These are phyloP conservation scores for Peromyscus californicus DNA, from an alignment of 2,113 vertebrate species.

Conservation along the genomic window DNA sequence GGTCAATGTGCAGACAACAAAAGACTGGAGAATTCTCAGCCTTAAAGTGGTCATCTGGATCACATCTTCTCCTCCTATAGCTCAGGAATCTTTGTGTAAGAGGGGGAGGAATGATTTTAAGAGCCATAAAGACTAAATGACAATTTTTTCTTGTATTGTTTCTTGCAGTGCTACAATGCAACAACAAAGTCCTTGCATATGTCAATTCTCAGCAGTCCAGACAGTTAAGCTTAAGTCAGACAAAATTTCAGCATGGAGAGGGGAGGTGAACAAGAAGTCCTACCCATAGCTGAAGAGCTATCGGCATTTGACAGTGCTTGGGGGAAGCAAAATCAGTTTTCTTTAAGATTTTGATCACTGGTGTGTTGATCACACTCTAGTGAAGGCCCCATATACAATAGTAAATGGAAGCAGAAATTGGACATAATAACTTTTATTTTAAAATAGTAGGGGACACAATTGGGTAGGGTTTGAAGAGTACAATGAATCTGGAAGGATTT, in stretches of 20 bases:
- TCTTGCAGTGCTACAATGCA: no score
- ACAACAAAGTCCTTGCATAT: no score
- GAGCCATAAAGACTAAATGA: background rate
- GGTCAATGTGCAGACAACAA: background rate
- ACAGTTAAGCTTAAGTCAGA: no score
- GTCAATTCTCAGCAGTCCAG: no score
- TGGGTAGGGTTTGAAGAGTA: background rate
- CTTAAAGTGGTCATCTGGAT: background rate
- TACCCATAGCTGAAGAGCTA: background rate
- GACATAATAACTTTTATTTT: background rate
- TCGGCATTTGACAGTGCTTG: background rate
- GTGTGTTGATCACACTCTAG: background rate
- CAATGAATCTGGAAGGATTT: background rate
- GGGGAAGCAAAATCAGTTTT: background rate
- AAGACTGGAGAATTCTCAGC: background rate
- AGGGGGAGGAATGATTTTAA: background rate
- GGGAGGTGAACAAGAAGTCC: background rate
- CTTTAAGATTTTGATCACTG: background rate
- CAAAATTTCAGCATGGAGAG: background rate
- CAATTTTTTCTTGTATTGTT: background rate
- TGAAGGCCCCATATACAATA: background rate
- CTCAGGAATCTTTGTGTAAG: background rate
- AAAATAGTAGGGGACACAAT: background rate
- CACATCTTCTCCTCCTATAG: background rate
- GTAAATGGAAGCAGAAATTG: background rate